Evolutionary conservation across 2,113 vertebrate genomes (phyloP).

Genomic region (Elachura formosa): DNA sequence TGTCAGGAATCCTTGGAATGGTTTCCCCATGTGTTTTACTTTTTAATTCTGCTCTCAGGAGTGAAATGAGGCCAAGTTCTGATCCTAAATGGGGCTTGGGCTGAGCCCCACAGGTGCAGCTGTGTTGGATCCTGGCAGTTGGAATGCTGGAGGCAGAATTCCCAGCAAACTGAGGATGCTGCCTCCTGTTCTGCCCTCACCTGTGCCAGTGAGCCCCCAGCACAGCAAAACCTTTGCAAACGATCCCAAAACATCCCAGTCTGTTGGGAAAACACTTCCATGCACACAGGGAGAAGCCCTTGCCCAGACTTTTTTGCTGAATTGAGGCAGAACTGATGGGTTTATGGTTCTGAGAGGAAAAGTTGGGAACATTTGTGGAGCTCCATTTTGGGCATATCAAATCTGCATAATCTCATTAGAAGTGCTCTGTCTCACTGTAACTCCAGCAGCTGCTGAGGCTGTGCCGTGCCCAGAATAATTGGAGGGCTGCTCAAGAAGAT

Average conservation of each 20-base stretch:
- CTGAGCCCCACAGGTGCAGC: not conserved
- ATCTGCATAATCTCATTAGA: conserved; percentile 36
- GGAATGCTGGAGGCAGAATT: not conserved
- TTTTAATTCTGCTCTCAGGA: not conserved
- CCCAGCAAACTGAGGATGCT: not conserved
- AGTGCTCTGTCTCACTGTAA: not conserved
- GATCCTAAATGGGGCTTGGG: not conserved
- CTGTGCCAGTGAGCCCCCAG: not conserved
- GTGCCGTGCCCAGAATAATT: not conserved
- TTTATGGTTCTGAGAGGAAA: not conserved
- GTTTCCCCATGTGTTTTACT: not conserved
- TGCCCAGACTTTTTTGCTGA: not conserved
- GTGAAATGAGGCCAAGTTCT: accelerated
- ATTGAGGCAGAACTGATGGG: not conserved
- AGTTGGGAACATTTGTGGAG: conserved; percentile 6
- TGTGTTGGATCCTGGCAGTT: not conserved
- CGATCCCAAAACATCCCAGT: accelerated
- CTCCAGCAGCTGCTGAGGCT: not conserved
- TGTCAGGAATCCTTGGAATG: not conserved
- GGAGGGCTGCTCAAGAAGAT: not conserved
- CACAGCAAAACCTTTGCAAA: not conserved
- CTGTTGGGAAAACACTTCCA: not conserved
- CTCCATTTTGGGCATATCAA: not conserved
- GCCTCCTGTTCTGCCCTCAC: not conserved
- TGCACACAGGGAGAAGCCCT: not conserved